Conservation (phyloP, 2,888 invertebrate genomes). For the Noctua fimbriata region DNA sequence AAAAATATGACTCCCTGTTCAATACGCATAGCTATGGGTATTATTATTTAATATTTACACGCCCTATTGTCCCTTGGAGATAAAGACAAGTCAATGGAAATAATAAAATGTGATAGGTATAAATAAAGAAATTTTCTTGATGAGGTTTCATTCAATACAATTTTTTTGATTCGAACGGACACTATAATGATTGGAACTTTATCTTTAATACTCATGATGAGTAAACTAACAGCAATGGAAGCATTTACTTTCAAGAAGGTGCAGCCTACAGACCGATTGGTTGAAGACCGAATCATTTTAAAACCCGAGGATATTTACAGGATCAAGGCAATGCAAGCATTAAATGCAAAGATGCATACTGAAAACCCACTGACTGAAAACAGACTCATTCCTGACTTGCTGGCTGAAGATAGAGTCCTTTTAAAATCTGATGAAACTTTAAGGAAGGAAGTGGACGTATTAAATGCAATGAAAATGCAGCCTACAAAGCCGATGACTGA, state of each 20-base stretch:
- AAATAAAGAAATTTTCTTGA: conserved; percentile 18
- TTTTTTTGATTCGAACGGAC: conserved; percentile 8
- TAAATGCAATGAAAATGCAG: background rate
- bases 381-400: no score
- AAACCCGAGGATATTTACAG: background rate
- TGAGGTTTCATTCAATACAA: conserved; percentile 1
- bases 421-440: background rate
- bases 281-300: background rate
- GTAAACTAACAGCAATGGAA: conserved; percentile 5
- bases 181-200: conserved; percentile 36
- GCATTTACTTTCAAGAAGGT: background rate
- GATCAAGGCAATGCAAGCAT: background rate
- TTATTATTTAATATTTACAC: conserved; percentile 26
- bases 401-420: background rate
- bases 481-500: background rate
- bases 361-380: background rate
- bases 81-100: conserved; percentile 18
- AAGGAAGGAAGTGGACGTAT: background rate
- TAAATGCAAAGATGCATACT: background rate
- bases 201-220: conserved; percentile 34
- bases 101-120: conserved; percentile 36
- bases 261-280: background rate
- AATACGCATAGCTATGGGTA: background rate
- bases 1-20: background rate
- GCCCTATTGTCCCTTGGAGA: conserved; percentile 28